A percentile compares a stretch with the other conserved stretches of the same genome.
Conservation (phyloP, 1,140 invertebrate species). For the Asobara japonica region DNA sequence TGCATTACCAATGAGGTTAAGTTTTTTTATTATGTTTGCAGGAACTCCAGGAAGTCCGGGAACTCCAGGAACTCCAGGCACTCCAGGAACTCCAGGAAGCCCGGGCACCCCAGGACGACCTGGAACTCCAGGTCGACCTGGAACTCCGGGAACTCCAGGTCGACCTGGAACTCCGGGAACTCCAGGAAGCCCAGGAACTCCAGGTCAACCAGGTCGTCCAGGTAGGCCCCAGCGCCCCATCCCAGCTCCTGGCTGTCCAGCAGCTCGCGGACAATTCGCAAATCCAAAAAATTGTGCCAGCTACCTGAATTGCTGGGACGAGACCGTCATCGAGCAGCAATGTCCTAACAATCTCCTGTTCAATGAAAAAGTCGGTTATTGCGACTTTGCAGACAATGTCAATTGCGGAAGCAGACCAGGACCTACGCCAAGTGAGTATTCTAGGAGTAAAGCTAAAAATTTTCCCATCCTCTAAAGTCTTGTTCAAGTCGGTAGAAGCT, state of each 20-base stretch:
- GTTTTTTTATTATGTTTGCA: too few species aligned
- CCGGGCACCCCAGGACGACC: background rate
- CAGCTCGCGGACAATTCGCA: slow-evolving; percentile 70
- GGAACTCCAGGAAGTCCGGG: slow-evolving; percentile 24
- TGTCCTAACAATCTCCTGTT: slow-evolving; percentile 73
- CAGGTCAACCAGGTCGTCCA: slow-evolving; percentile 30
- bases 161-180: slow-evolving; percentile 36
- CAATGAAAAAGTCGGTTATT: slow-evolving; percentile 69
- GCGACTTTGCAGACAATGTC: slow-evolving; percentile 73
- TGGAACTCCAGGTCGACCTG: too few species aligned
- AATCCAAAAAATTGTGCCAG: slow-evolving; percentile 70
- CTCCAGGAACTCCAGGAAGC: background rate
- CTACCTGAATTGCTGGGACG: slow-evolving; percentile 79
- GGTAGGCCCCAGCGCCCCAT: slow-evolving; percentile 34
- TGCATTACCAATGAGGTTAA: too few species aligned
- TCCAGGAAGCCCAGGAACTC: slow-evolving; percentile 34
- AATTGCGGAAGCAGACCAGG: slow-evolving; percentile 69
- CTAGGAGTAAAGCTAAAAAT: too few species aligned
- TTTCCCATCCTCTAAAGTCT: background rate
- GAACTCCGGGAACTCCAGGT: slow-evolving; percentile 24
- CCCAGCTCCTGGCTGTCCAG: slow-evolving; percentile 51
- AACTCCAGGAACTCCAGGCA: slow-evolving; percentile 12
- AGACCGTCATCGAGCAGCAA: slow-evolving; percentile 71
- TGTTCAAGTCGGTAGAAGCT: too few species aligned
- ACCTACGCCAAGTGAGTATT: slow-evolving; percentile 54